phyloP scores from a whole-genome alignment of 1,140 invertebrate genomes.

The Calephelis nemesis region DNA sequence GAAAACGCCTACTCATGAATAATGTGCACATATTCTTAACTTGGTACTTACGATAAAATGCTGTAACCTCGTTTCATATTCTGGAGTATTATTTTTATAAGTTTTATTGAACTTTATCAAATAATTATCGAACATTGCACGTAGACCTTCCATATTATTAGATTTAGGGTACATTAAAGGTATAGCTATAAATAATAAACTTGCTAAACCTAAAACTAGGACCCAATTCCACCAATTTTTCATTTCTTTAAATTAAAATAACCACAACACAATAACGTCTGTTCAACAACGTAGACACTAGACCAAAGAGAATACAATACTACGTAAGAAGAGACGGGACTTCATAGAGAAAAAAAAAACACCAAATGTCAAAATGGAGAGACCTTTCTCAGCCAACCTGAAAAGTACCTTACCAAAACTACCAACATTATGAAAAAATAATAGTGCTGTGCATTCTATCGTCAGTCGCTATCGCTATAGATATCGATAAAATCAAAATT shows the following conservation, averaged over 20 bases:
- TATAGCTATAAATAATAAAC: conserved; percentile 61
- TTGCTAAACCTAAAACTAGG: conserved; percentile 48
- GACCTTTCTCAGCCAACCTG: too few relatives aligned
- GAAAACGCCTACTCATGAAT: conserved; percentile 3
- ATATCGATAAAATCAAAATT: too few relatives aligned
- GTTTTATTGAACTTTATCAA: conserved; percentile 84
- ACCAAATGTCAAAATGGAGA: too few relatives aligned
- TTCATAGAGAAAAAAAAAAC: too few relatives aligned
- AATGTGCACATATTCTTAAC: conserved; percentile 20
- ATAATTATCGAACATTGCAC: conserved; percentile 81
- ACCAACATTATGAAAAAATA: too few relatives aligned
- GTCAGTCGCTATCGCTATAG: too few relatives aligned
- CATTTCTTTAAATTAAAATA: conserved; percentile 45
- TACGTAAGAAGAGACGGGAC: too few relatives aligned
- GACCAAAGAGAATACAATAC: too few relatives aligned
- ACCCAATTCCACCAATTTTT: conserved; percentile 70
- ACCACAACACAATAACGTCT: conserved; percentile 19
- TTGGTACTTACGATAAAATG: conserved; percentile 82
- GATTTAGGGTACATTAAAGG: conserved; percentile 45
- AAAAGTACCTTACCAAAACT: too few relatives aligned
- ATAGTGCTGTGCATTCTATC: too few relatives aligned
- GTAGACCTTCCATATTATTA: conserved; percentile 45
- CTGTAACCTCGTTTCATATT: conserved; percentile 81
- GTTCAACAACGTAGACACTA: too few relatives aligned
- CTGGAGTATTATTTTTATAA: conserved; percentile 80